Base-by-base conservation (phyloP, 2,113 vertebrate species). In the Osmerus eperlanus region DNA sequence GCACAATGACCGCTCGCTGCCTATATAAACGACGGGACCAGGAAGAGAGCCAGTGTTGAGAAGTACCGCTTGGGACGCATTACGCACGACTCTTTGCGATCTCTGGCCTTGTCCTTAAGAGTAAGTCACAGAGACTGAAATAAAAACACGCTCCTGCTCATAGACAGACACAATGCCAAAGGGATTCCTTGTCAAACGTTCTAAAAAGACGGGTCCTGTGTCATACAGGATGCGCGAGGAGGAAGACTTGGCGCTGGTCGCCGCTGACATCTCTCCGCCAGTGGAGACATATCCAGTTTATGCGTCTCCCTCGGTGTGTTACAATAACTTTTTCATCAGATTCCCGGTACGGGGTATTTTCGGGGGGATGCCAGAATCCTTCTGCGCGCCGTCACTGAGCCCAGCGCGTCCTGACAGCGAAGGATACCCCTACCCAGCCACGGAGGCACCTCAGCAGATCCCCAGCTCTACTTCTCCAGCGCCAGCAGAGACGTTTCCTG, bases 181-280 rank as follows among this genome's bases (percentile, higher is more conserved):
- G 11, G 87, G 88, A 16, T 89, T 89, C 73, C 77, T 89, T 25
- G 79, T 89, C 53, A 89, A 89, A 70, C 81, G 88, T 25, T 84
- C 79, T 3, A 79, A 82, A 61, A 85, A 78, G 64, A 52, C 76
- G 2, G 77, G 68, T 3, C 83, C 80, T 0, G 41, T 84, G 25
- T 86, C 86, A n/a, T 89, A 89, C 77, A 73, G 85, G 65, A 69
- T 83, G 59, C 77, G 83, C 18, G 74, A 73, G 4, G 74, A 67
- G 13, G 25, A 63, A n/a, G 29, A 32, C 61, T 64, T 64, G 61
- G 28, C 14, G 61, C 61, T 64, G 61, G 64, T 47, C 64, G 19
- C 32, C 18, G 21, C 16, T 21, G 58, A 65, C n/a, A 21, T 36
- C n/a, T 51, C 36, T 5, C 36, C n/a, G n/a, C 64, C 12, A n/a